Evolutionary conservation across 2,888 invertebrate species (phyloP).

Genomic region (Eupithecia subfuscata): DNA sequence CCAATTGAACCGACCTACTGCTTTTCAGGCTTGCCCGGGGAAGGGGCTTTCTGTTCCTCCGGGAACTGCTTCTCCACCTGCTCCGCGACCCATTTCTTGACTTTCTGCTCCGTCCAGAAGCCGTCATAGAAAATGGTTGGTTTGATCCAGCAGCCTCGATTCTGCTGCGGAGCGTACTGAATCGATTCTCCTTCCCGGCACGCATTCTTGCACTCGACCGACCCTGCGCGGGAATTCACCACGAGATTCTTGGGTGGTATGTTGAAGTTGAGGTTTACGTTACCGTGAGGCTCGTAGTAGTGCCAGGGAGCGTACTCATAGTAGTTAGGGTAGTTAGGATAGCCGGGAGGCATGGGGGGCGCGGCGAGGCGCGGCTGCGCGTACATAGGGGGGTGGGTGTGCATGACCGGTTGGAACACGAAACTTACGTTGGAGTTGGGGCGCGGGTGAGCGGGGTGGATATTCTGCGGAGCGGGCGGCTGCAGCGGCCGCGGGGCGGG

Average conservation of each 20-base stretch:
- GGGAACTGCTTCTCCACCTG: constrained; percentile 80
- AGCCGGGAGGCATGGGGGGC: constrained; percentile 58
- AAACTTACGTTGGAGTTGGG: constrained; percentile 79
- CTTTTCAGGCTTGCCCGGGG: constrained; percentile 37
- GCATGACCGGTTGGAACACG: constrained; percentile 72
- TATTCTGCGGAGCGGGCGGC: constrained; percentile 27
- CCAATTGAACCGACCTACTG: constrained; percentile 9
- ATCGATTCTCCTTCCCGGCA: constrained; percentile 61
- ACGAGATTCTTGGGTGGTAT: constrained; percentile 75
- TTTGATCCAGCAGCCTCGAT: constrained; percentile 77
- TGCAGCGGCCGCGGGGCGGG: constrained; percentile 47
- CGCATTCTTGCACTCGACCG: constrained; percentile 60
- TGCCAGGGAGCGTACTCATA: constrained; percentile 79
- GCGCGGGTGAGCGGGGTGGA: constrained; percentile 39
- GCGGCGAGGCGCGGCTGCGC: constrained; percentile 55
- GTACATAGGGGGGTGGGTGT: constrained; percentile 62
- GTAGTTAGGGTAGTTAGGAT: constrained; percentile 72
- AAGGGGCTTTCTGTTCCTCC: constrained; percentile 55
- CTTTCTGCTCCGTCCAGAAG: constrained; percentile 83
- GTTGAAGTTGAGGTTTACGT: constrained; percentile 75
- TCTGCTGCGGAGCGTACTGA: constrained; percentile 61
- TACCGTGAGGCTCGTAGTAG: constrained; percentile 75
- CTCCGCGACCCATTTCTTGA: constrained; percentile 81
- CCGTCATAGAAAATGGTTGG: constrained; percentile 81
- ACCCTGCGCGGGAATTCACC: constrained; percentile 64